These are phyloP conservation scores for Canis aureus DNA, from an alignment of 2,113 vertebrate genomes.

Conservation along the genomic window DNA sequence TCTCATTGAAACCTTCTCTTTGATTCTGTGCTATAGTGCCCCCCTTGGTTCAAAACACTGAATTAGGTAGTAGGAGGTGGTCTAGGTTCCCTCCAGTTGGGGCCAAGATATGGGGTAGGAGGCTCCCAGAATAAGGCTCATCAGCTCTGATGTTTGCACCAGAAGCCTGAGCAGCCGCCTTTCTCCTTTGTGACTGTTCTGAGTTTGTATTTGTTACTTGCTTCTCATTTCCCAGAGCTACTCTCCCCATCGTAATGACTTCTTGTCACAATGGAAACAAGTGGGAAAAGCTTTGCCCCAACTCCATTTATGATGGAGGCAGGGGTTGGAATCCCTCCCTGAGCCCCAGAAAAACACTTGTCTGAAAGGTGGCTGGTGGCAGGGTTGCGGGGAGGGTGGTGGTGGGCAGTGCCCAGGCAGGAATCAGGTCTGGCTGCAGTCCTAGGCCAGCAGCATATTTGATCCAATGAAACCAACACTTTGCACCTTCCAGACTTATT, in stretches of 20 bases:
- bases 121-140: not conserved
- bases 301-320: not conserved
- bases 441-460: not conserved
- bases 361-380: not conserved
- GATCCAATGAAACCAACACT: not conserved
- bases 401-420: not conserved
- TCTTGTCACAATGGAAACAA: not conserved
- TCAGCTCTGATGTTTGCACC: not conserved
- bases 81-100: not conserved
- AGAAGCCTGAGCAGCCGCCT: not conserved
- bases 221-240: not conserved
- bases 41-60: not conserved
- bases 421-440: not conserved
- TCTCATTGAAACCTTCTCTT: not conserved
- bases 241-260: not conserved
- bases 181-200: not conserved
- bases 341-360: not conserved
- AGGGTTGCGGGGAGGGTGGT: too few relatives aligned
- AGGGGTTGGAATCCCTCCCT: not conserved
- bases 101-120: not conserved
- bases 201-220: conserved; percentile 33
- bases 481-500: conserved; percentile 8
- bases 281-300: not conserved
- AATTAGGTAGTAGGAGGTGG: not conserved
- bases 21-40: not conserved